Percentiles rank a stretch among this genome's conserved stretches.
Conservation (phyloP, 2,888 invertebrate genomes). For the Rhogogaster chlorosoma region DNA sequence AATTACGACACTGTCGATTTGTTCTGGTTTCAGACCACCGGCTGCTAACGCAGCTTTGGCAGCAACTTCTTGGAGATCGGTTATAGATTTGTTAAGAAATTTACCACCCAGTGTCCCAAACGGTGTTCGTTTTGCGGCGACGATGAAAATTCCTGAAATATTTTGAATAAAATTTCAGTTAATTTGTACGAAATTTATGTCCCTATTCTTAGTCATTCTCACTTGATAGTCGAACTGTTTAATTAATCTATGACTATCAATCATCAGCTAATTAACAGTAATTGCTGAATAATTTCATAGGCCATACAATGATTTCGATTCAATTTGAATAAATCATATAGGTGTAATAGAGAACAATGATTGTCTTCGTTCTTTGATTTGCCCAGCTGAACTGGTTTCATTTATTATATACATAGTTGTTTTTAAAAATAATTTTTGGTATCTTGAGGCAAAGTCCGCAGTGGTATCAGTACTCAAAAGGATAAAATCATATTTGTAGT, state of each 20-base stretch:
- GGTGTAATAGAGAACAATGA: neutral
- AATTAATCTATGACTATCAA: no score
- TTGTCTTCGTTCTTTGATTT: neutral
- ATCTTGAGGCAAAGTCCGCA: slow-evolving; percentile 1
- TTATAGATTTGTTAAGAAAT: slow-evolving; percentile 86
- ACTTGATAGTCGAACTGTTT: neutral
- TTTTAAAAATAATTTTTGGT: neutral
- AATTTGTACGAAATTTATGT: neutral
- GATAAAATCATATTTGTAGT: neutral
- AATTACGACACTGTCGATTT: slow-evolving; percentile 93
- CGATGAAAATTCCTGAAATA: slow-evolving; percentile 89
- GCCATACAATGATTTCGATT: neutral
- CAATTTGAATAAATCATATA: neutral
- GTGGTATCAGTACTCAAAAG: neutral
- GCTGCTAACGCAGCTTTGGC: slow-evolving; percentile 88
- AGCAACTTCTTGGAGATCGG: slow-evolving; percentile 91
- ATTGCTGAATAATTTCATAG: no score
- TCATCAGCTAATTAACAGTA: no score
- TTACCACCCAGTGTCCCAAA: slow-evolving; percentile 97
- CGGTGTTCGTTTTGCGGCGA: slow-evolving; percentile 97
- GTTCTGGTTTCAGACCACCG: slow-evolving; percentile 90
- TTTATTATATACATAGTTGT: neutral
- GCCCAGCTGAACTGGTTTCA: neutral
- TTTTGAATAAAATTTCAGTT: neutral
- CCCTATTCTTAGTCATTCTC: neutral